Conservation (phyloP, 2,888 invertebrate genomes). For the Thelaira solivaga region DNA sequence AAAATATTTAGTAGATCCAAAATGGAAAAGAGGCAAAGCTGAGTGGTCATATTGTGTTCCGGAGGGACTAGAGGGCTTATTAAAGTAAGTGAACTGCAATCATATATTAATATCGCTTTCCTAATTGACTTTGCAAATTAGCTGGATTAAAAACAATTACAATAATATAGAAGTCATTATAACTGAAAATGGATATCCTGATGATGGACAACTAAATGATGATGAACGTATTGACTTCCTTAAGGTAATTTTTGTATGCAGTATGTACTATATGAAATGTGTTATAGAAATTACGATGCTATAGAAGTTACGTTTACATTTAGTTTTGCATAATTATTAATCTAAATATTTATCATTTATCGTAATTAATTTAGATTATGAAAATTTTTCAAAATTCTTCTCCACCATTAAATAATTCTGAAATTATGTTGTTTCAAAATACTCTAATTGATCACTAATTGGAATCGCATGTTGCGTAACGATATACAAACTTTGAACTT, state of each 20-base stretch:
- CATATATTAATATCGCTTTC: too few relatives aligned
- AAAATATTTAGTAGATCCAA: slow-evolving; percentile 63
- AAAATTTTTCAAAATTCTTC: too few relatives aligned
- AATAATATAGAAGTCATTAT: slow-evolving; percentile 79
- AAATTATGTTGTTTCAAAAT: too few relatives aligned
- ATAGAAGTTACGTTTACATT: too few relatives aligned
- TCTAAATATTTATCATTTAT: too few relatives aligned
- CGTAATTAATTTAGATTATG: too few relatives aligned
- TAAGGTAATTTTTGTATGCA: slow-evolving; percentile 56
- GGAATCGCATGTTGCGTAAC: too few relatives aligned
- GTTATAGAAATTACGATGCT: not conserved
- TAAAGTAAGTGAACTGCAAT: slow-evolving; percentile 66
- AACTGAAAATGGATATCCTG: slow-evolving; percentile 81
- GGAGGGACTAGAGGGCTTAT: slow-evolving; percentile 66
- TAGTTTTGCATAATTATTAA: too few relatives aligned
- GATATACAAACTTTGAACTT: too few relatives aligned
- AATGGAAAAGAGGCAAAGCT: slow-evolving; percentile 69
- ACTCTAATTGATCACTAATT: too few relatives aligned
- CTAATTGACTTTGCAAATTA: slow-evolving; percentile 25
- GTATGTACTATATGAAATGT: not conserved
- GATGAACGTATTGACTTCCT: slow-evolving; percentile 72
- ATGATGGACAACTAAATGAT: slow-evolving; percentile 73
- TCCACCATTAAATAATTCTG: too few relatives aligned
- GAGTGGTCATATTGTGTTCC: slow-evolving; percentile 71
- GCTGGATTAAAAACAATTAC: slow-evolving; percentile 80